Percentiles rank a stretch among this genome's conserved stretches.
Evolutionary conservation across 1,140 invertebrate genomes (phyloP).

Genomic region (Goniozus legneri): DNA sequence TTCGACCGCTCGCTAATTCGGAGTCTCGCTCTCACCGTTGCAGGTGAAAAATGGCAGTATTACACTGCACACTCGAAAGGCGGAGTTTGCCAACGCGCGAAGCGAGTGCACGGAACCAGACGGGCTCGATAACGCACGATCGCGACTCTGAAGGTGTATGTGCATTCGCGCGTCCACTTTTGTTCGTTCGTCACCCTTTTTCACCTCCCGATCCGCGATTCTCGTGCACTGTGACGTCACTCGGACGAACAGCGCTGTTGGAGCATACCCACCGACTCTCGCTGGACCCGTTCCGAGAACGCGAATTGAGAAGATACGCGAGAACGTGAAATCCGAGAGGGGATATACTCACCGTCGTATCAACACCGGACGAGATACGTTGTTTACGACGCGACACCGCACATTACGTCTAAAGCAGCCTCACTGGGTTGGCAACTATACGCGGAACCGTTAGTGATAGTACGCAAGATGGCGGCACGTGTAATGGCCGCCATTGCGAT

Average conservation of each 20-base stretch:
- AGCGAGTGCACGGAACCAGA: too few relatives aligned
- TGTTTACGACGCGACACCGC: constrained; percentile 32
- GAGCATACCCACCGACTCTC: not conserved
- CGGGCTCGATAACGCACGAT: too few relatives aligned
- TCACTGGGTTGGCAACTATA: too few relatives aligned
- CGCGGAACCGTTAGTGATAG: too few relatives aligned
- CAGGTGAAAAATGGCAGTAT: constrained; percentile 30
- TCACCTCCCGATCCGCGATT: not conserved
- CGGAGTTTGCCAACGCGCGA: constrained; percentile 34
- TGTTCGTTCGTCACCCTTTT: not conserved
- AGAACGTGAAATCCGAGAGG: too few relatives aligned
- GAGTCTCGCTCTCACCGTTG: not conserved
- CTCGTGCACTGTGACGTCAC: not conserved
- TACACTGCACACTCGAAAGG: constrained; percentile 17
- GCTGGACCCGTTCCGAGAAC: not conserved
- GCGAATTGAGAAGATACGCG: constrained; percentile 3
- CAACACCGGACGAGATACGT: constrained; percentile 14
- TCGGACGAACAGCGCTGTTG: constrained; percentile 10
- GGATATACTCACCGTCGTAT: not conserved
- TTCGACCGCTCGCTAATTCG: not conserved
- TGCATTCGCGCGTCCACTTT: constrained; percentile 16
- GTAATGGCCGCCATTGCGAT: too few relatives aligned
- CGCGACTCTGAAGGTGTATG: not conserved
- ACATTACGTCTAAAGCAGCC: too few relatives aligned
- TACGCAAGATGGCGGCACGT: too few relatives aligned